Base-by-base conservation (phyloP, 2,797 vertebrate species). In the Platyrinchus mystaceus region DNA sequence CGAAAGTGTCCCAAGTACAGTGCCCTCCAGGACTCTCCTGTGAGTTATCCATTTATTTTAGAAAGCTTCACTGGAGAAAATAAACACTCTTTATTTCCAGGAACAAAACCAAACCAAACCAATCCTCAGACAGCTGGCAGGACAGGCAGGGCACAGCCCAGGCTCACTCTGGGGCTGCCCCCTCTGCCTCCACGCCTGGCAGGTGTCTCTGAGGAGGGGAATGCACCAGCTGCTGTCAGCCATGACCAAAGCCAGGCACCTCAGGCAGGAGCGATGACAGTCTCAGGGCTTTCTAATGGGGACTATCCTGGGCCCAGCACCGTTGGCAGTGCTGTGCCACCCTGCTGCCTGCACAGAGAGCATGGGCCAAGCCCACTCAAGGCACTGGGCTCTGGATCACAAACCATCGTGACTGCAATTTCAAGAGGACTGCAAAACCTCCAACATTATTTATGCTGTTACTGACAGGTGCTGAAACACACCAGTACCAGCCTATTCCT, bases 261-360 rank as follows among this genome's bases (percentile, higher is more conserved):
- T 87, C 2, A 3, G 46, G 78, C 70, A 49, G 0, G 3, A 76
- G 67, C 1, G 20, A 46, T 69, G 68, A 58, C 2, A 9, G 74
- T 15, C 27, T 37, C 79, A 73, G 30, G 36, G 47, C 32, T 53
- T 50, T 68, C 71, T 60, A 41, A 39, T 1, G 1, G 59, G n/a
- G 47, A 22, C 47, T 53, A 10, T 63, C 22, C 55, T 26, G 66
- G 53, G 49, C 36, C 24, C 87, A 50, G 36, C 37, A 16, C 12
- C 0, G 0, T 13, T 1, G 1, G 17, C 49, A 62, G 43, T 3
- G 4, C 52, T 0, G 2, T 23, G 24, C 20, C 64, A 81, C 53
- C 55, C 80, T 4, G 3, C 69, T 14, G 39, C 12, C 69, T 30
- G n/a, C 69, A 70, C 50, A 43, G 46, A 5, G 1, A 60, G 63